Evolutionary conservation across 2,797 vertebrate species (phyloP), one percentile per base, ranked within the genome.

Genomic region (Ctenochaetus hawaiiensis): DNA sequence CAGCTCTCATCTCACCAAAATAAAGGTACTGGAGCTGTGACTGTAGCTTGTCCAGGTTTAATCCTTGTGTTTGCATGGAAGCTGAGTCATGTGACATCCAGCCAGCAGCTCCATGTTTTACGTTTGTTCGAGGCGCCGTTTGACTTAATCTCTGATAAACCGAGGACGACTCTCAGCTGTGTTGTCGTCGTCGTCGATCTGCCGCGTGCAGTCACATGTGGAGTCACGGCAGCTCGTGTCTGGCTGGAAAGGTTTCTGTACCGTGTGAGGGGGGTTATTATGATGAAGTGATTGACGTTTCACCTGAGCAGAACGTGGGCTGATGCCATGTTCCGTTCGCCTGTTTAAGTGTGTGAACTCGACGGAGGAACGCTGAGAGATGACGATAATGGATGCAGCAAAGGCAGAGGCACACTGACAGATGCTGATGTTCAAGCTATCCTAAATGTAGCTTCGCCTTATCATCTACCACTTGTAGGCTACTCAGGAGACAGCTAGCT

Each of bases 381-480:
- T 78, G 84, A 83, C 41, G 37, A 71, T 92, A 90, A 91, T 86
- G 80, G 86, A 87, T 87, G 77, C 80, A 30, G 26, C 26, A 30
- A 30, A 30, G 74, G 81, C 72, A 48, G 63, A 71, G 63, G 79
- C 60, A 79, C 67, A 87, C 80, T 82, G 89, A 89, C 88, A 81
- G 85, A 86, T 89, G 91, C 72, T 87, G 78, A 86, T 80, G 78
- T 78, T 87, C 71, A 61, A 72, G 79, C 87, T 83, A 83, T 75
- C 83, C 80, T 37, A 67, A 71, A 83, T 43, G 82, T 16, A 80
- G 83, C 26, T 30, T 30, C 26, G 3, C 26, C 26, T 30, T 30
- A 30, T 3, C 26, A 30, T 30, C 26, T 30, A 30, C 26, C 26
- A 30, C 26, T 5, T 30, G 26, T 30, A 30, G 26, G 26, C 26